Evolutionary conservation across 2,797 vertebrate species (phyloP), one percentile per base, ranked within the genome.

Genomic region (Sebastes taczanowskii): DNA sequence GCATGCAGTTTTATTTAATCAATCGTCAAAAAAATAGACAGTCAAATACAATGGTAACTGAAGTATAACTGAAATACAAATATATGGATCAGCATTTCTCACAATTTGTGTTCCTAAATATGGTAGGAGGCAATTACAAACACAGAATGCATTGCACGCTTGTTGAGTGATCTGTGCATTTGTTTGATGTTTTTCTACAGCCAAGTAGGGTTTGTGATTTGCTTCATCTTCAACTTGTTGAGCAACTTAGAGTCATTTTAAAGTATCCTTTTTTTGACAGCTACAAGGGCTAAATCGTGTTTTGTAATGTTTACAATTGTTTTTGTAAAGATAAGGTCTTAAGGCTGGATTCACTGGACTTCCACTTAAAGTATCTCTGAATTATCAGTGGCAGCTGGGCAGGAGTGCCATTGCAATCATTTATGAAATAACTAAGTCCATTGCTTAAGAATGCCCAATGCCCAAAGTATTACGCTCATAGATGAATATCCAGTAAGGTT

Each of bases 21-120:
- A 85, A 80, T 80, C 64, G 4, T 23, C 22, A 70, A 72, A 71
- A 82, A 78, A 82, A 74, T 23, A 71, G 35, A 72, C 13, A 25
- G 32, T 58, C 32, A 56, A 56, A 65, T 74, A 52, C 25, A 77
- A 60, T 35, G 23, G 35, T 4, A 42, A 74, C n/a, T 62, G 18
- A 71, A 61, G 55, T 60, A 13, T 30, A 46, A 46, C 14, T 60
- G 49, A 78, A 81, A 75, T 34, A 62, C 23, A 18, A 52, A 60
- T 25, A 27, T 68, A 87, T 77, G 49, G 70, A 85, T 85, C 23
- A n/a, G 3, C 42, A 25, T 60, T 72, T 32, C 52, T 14, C 14
- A 46, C 23, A 70, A 4, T 38, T 60, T 30, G 1, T 77, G 8
- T 77, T 56, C 11, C 49, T 34, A 23, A 55, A 65, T 64, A 30